Conservation (phyloP, 2,888 invertebrate genomes). For the Criorhina ranunculi region DNA sequence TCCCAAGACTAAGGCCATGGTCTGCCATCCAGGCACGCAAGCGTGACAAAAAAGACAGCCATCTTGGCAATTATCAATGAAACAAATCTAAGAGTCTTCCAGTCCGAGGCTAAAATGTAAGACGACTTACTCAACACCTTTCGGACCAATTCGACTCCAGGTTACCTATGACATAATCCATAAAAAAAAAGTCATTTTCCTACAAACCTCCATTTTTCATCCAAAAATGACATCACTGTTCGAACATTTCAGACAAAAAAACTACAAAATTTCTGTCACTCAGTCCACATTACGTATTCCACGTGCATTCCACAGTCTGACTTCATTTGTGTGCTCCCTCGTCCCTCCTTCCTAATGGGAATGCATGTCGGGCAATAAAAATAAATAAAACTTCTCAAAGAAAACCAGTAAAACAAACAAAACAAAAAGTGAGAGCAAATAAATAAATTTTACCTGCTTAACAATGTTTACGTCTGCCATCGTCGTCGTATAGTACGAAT, state of each 20-base stretch:
- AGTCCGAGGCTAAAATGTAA: no score
- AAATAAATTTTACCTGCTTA: slow-evolving; percentile 17
- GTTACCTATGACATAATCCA: no score
- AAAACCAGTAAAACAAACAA: slow-evolving; percentile 14
- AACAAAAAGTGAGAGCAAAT: slow-evolving; percentile 12
- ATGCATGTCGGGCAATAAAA: slow-evolving; percentile 7
- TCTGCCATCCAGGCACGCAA: no score
- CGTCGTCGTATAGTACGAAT: neutral
- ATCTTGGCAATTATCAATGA: no score
- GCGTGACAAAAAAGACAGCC: no score
- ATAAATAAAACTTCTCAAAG: neutral
- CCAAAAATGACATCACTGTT: slow-evolving; percentile 28
- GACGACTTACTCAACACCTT: no score
- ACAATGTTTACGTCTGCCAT: slow-evolving; percentile 1
- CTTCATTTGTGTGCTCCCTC: slow-evolving; percentile 2
- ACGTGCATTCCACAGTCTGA: slow-evolving; percentile 16
- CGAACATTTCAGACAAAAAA: neutral
- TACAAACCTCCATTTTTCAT: neutral
- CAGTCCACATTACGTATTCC: slow-evolving; percentile 26
- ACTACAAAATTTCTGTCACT: neutral
- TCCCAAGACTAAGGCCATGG: no score
- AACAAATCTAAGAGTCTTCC: no score
- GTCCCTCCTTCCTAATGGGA: neutral
- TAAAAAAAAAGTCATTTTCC: no score
- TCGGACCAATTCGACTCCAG: no score